Conservation (phyloP, 2,888 invertebrate species). For the Drosophila fulvimacula region DNA sequence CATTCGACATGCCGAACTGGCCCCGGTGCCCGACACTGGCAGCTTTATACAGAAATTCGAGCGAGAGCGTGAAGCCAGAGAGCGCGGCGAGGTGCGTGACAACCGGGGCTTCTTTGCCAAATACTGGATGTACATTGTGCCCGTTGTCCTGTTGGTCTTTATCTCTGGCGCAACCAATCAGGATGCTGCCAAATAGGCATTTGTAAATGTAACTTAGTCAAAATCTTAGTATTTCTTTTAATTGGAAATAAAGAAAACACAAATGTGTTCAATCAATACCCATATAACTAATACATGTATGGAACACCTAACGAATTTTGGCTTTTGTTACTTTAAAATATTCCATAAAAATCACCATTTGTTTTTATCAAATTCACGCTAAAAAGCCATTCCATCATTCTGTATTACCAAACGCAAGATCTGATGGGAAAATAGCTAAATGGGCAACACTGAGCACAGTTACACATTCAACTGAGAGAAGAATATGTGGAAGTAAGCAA, state of each 20-base stretch:
- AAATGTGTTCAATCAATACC: slow-evolving; percentile 3
- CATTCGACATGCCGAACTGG: slow-evolving; percentile 92
- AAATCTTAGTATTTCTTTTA: slow-evolving; percentile 14
- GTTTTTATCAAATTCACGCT: no score
- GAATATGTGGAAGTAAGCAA: not conserved
- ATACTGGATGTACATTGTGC: slow-evolving; percentile 99
- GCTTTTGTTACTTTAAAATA: no score
- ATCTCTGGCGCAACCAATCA: slow-evolving; percentile 94
- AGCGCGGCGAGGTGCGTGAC: slow-evolving; percentile 95
- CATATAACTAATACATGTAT: not conserved
- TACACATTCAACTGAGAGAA: not conserved
- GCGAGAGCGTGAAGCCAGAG: slow-evolving; percentile 94
- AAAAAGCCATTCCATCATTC: no score
- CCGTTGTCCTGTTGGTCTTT: slow-evolving; percentile 95
- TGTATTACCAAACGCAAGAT: no score
- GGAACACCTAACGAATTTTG: not conserved
- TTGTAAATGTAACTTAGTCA: slow-evolving; percentile 7
- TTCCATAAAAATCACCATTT: no score
- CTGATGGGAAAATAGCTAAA: no score
- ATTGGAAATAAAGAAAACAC: slow-evolving; percentile 22
- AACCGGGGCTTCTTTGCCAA: slow-evolving; percentile 98
- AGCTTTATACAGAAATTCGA: slow-evolving; percentile 97
- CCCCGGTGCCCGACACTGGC: slow-evolving; percentile 97
- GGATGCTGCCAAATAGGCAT: slow-evolving; percentile 86
- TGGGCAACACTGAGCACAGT: not conserved